Evolutionary conservation across 2,797 vertebrate species (phyloP).

Genomic region (Gallinago stenura): DNA sequence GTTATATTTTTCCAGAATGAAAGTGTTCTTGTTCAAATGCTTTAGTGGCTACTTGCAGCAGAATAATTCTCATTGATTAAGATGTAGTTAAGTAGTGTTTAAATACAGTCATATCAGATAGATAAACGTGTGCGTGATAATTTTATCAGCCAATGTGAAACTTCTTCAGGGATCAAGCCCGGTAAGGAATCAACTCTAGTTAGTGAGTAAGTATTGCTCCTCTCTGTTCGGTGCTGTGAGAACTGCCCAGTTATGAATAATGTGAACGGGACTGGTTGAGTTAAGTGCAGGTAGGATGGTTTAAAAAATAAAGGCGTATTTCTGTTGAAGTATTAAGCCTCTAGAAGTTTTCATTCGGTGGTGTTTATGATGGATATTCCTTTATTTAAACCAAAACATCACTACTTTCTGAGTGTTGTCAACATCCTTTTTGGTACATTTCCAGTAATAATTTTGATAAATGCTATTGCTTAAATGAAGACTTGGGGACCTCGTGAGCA

Average conservation of each 20-base stretch:
- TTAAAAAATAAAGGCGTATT: not conserved
- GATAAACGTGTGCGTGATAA: not conserved
- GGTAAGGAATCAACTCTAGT: not conserved
- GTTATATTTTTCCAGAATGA: not conserved
- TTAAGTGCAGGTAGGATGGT: not conserved
- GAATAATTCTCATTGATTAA: not conserved
- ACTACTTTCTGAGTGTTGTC: not conserved
- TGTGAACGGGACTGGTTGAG: not conserved
- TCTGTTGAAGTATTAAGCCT: not conserved
- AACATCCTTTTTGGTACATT: not conserved
- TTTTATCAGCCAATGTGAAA: not conserved
- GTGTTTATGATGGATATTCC: not conserved
- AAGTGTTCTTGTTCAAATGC: not conserved
- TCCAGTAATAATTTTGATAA: not conserved
- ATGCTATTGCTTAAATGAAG: not conserved
- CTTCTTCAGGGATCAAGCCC: not conserved
- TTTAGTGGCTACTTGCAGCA: not conserved
- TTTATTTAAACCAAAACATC: not conserved
- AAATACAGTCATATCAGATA: not conserved
- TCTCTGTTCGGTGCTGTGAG: not conserved
- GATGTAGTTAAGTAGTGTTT: not conserved
- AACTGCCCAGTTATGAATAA: not conserved
- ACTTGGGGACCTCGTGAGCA: not conserved
- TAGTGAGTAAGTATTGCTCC: not conserved
- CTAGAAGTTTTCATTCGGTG: not conserved